Base-by-base conservation (phyloP, 2,113 vertebrate species). In the Tympanuchus pallidicinctus region DNA sequence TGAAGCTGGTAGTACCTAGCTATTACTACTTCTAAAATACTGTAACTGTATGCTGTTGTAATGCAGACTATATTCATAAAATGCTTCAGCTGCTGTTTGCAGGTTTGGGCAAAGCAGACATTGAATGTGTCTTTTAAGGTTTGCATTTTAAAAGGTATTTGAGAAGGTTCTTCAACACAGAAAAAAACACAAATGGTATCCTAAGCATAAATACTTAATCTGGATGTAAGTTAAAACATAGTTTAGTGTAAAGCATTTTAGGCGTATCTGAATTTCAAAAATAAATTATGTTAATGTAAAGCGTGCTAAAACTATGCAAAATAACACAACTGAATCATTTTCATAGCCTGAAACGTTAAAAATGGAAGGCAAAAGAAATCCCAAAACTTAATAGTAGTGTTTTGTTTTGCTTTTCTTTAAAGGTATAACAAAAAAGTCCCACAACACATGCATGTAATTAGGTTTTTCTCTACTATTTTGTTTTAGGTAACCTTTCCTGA, bases 401-500 rank as follows among this genome's bases (percentile, higher is more conserved):
- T 57, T 57, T 57, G 54, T 32, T 28, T 50, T 25, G 24, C 30
- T 34, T 59, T 59, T 22, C 11, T 59, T 34, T 34, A 5, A 38
- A 40, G 16, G 57, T n/a, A 13, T 42, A 42, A 47, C 30, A 67
- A 34, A 40, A 36, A 64, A 13, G 24, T 9, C 2, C 5, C 32
- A 6, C 27, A 10, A 63, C 82, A 38, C 24, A 42, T 81, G 72
- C 20, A 25, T 5, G 11, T 91, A 54, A 82, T 74, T 24, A 64
- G n/a, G 24, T 45, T 73, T 42, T 71, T 9, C 27, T 5, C 20
- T 76, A 1, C 18, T 95, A 3, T 75, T 95, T 93, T 73, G 40
- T 84, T 88, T 63, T 83, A 99, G 99, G 99, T 99, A 22, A 98
- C 99, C n/a, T 99, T 99, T 93, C 99, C 99, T 86, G 99, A 99